Percentiles rank a stretch among this genome's conserved stretches.
Conservation (phyloP, 2,113 vertebrate species). For the Taurulus bubalis region DNA sequence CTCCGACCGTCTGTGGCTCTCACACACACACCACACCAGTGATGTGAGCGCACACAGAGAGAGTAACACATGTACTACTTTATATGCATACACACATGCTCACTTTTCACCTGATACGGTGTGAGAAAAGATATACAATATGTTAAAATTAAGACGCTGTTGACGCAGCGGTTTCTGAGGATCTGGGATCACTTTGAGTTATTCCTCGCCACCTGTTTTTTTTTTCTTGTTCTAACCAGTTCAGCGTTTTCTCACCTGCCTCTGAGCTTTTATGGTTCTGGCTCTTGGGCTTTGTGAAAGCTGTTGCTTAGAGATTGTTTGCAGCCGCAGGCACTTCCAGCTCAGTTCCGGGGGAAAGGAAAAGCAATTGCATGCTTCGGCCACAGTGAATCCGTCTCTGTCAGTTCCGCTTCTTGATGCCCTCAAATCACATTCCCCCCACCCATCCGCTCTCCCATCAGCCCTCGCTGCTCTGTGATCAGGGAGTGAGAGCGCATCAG, state of each 20-base stretch:
- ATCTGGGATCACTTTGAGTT: slow-evolving; percentile 26
- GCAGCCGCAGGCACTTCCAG: slow-evolving; percentile 76
- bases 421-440: slow-evolving; percentile 80
- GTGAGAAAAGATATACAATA: background rate
- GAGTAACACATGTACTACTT: background rate
- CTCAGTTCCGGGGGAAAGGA: slow-evolving; percentile 82
- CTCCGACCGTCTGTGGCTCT: background rate
- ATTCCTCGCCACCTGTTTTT: slow-evolving; percentile 39
- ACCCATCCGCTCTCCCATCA: slow-evolving; percentile 68
- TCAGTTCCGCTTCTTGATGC: slow-evolving; percentile 83
- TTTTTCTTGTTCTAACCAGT: slow-evolving; percentile 55
- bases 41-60: background rate
- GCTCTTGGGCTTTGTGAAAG: slow-evolving; percentile 72
- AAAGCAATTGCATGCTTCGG: slow-evolving; percentile 86
- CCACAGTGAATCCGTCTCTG: slow-evolving; percentile 85
- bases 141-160: slow-evolving; percentile 26
- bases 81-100: background rate
- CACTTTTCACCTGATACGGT: background rate
- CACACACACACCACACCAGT: background rate
- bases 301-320: slow-evolving; percentile 81
- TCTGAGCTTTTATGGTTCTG: slow-evolving; percentile 63
- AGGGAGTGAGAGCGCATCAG: slow-evolving; percentile 67
- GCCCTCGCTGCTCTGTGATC: slow-evolving; percentile 73
- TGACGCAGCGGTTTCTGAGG: slow-evolving; percentile 38
- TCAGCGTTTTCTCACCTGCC: slow-evolving; percentile 65